phyloP scores from a whole-genome alignment of 2,113 vertebrate genomes.

The Tichodroma muraria region DNA sequence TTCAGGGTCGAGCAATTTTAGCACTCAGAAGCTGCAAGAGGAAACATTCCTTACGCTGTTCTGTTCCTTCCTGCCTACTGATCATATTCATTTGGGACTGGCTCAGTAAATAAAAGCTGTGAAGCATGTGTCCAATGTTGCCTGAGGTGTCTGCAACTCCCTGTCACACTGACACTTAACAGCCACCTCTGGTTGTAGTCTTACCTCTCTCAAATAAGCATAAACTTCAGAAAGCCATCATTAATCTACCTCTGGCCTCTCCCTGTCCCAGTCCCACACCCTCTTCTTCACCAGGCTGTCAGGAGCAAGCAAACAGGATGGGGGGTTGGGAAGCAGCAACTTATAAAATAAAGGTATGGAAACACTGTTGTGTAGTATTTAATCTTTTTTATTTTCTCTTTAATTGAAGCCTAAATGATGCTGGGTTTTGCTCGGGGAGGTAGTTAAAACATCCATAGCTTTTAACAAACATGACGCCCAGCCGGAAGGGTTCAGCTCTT shows the following conservation, averaged over 20 bases:
- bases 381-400: background rate
- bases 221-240: background rate
- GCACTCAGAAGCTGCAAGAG: background rate
- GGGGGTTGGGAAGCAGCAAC: background rate
- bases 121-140: background rate
- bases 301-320: background rate
- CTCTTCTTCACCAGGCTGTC: background rate
- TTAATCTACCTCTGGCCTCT: background rate
- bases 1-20: background rate
- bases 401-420: background rate
- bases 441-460: background rate
- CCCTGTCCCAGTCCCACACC: background rate
- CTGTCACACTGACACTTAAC: background rate
- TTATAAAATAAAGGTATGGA: background rate
- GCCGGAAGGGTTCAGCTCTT: background rate
- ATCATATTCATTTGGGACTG: background rate
- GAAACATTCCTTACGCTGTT: background rate
- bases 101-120: background rate
- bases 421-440: background rate
- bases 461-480: background rate
- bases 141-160: background rate
- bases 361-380: background rate
- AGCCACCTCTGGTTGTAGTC: background rate
- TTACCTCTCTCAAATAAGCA: background rate
- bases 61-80: background rate